phyloP scores from a whole-genome alignment of 2,113 vertebrate species.

The Illadopsis cleaveri region DNA sequence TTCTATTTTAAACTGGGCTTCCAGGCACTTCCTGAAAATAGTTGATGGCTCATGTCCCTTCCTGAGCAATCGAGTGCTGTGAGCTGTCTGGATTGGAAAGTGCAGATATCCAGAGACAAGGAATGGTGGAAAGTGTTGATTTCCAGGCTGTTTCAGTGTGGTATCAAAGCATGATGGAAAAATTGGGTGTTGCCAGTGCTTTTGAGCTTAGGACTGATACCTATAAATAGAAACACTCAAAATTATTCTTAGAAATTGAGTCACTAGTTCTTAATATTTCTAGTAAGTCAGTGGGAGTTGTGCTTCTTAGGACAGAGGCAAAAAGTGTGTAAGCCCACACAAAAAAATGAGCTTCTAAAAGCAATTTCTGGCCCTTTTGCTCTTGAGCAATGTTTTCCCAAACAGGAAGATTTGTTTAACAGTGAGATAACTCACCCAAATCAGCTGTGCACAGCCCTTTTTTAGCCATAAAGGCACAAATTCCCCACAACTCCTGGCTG shows the following conservation, averaged over 20 bases:
- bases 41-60: neutral
- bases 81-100: neutral
- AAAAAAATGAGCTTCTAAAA: neutral
- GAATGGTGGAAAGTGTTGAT: conserved; percentile 20
- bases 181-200: conserved; percentile 1
- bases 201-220: neutral
- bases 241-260: conserved; percentile 65
- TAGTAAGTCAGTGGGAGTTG: conserved; percentile 56
- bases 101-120: conserved; percentile 20
- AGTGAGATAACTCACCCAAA: neutral
- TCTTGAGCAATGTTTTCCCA: conserved; percentile 36
- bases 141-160: neutral
- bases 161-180: conserved; percentile 20
- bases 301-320: conserved; percentile 32
- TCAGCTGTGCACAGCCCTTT: neutral
- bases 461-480: neutral
- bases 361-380: neutral
- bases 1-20: conserved; percentile 38
- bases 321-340: neutral
- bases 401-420: conserved; percentile 6
- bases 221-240: conserved; percentile 25
- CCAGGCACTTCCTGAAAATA: conserved; percentile 37
- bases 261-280: conserved; percentile 62
- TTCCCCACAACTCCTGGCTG: neutral
- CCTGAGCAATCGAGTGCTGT: neutral